Evolutionary conservation across 2,797 vertebrate species (phyloP).

Genomic region (Paratrypauchen microcephalus): DNA sequence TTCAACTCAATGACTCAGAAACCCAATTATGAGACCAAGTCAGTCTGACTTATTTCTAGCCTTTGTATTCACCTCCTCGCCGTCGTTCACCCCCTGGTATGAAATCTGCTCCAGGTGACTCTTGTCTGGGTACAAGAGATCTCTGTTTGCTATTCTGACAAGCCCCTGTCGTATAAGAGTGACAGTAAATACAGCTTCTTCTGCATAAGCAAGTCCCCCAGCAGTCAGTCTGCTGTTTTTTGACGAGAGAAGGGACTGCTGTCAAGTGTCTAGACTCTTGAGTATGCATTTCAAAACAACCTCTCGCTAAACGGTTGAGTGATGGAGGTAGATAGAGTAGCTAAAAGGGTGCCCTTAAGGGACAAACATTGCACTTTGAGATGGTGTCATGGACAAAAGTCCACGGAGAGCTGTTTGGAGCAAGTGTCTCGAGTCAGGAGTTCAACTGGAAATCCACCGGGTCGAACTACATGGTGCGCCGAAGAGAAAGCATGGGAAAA

Average conservation of each 20-base stretch:
- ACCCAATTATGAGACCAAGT: constrained; percentile 16
- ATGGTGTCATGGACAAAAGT: constrained; percentile 28
- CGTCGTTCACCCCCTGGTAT: background rate
- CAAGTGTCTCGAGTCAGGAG: constrained; percentile 34
- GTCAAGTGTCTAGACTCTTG: constrained; percentile 11
- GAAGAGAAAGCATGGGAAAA: background rate
- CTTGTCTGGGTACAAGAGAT: background rate
- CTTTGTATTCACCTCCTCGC: background rate
- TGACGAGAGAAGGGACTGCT: constrained; percentile 15
- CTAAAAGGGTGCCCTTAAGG: constrained; percentile 25
- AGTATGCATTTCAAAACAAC: constrained; percentile 19
- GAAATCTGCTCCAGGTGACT: background rate
- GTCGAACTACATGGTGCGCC: background rate
- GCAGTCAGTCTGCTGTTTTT: constrained; percentile 7
- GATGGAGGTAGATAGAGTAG: background rate
- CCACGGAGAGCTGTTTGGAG: constrained; percentile 30
- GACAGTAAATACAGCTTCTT: constrained; percentile 15
- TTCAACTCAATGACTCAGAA: constrained; percentile 14
- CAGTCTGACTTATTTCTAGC: background rate
- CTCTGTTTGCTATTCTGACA: constrained; percentile 11
- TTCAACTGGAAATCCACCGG: background rate
- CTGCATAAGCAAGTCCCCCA: background rate
- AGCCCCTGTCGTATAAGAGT: constrained; percentile 13
- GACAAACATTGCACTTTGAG: constrained; percentile 18
- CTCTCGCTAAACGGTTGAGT: constrained; percentile 1